These are phyloP conservation scores for Megalonaias nervosa DNA, from an alignment of 1,140 invertebrate genomes.

Conservation along the genomic window DNA sequence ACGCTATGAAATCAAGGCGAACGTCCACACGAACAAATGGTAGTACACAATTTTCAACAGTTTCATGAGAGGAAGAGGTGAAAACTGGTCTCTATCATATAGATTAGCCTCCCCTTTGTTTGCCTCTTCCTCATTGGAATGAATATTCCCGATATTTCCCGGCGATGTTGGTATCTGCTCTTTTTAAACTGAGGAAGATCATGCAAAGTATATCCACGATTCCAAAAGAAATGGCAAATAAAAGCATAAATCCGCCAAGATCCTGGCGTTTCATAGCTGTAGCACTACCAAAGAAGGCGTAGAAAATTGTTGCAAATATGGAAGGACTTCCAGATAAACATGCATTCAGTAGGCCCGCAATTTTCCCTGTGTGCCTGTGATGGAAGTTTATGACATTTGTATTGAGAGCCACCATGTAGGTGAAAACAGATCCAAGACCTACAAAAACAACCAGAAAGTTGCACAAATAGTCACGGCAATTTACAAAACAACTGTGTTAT, in stretches of 20 bases:
- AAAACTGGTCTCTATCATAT: background rate
- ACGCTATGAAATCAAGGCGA: conserved; percentile 34
- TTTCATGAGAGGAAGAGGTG: background rate
- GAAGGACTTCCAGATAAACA: conserved; percentile 43
- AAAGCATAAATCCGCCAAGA: conserved; percentile 33
- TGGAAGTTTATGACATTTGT: conserved; percentile 47
- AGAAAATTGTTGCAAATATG: conserved; percentile 35
- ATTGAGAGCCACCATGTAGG: conserved; percentile 46
- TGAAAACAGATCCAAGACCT: conserved; percentile 45
- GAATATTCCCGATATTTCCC: background rate
- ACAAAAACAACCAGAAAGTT: conserved; percentile 1
- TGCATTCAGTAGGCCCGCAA: conserved; percentile 44
- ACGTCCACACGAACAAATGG: conserved; percentile 29
- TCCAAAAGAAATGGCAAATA: conserved; percentile 39
- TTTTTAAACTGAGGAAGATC: conserved; percentile 29
- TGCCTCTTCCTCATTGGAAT: background rate
- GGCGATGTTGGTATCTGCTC: background rate
- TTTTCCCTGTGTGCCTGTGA: conserved; percentile 39
- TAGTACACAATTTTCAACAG: background rate
- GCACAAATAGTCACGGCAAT: background rate
- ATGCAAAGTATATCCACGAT: conserved; percentile 39
- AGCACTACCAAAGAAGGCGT: conserved; percentile 3
- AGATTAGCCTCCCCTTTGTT: background rate
- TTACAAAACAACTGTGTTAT: background rate
- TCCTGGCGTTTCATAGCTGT: background rate